phyloP scores from a whole-genome alignment of 2,797 vertebrate genomes.

The Cyclopterus lumpus region DNA sequence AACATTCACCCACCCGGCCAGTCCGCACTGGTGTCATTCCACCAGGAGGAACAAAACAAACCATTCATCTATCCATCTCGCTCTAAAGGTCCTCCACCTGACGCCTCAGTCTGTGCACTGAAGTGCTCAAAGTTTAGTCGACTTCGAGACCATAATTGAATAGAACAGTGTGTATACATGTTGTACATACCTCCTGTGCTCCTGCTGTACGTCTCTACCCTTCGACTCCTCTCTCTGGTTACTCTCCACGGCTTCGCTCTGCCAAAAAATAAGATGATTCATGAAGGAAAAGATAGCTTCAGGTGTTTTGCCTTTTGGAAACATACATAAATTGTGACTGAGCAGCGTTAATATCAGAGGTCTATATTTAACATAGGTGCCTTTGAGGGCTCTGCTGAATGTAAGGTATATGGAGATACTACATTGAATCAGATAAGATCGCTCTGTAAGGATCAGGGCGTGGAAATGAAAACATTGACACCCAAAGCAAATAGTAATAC shows the following conservation, averaged over 20 bases:
- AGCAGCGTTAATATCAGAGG: slow-evolving; percentile 3
- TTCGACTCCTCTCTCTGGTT: slow-evolving; percentile 70
- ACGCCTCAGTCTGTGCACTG: background rate
- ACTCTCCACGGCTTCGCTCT: slow-evolving; percentile 80
- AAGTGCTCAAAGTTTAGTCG: background rate
- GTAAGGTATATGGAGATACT: background rate
- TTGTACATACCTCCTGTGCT: slow-evolving; percentile 83
- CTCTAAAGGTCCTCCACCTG: too few species aligned
- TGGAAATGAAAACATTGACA: background rate
- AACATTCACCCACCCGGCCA: background rate
- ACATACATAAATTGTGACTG: background rate
- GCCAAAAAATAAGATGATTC: slow-evolving; percentile 30
- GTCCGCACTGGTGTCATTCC: slow-evolving; percentile 20
- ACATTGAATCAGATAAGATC: background rate
- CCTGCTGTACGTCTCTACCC: slow-evolving; percentile 70
- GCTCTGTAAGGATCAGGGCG: background rate
- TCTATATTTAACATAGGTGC: background rate
- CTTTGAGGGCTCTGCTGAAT: background rate
- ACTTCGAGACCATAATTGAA: background rate
- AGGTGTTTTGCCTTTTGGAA: background rate
- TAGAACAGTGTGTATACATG: background rate
- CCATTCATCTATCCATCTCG: too few species aligned
- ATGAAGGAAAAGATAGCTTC: background rate
- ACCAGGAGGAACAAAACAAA: slow-evolving; percentile 33
- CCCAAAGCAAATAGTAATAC: background rate